phyloP scores from a whole-genome alignment of 2,888 invertebrate genomes.

The Alitta virens region DNA sequence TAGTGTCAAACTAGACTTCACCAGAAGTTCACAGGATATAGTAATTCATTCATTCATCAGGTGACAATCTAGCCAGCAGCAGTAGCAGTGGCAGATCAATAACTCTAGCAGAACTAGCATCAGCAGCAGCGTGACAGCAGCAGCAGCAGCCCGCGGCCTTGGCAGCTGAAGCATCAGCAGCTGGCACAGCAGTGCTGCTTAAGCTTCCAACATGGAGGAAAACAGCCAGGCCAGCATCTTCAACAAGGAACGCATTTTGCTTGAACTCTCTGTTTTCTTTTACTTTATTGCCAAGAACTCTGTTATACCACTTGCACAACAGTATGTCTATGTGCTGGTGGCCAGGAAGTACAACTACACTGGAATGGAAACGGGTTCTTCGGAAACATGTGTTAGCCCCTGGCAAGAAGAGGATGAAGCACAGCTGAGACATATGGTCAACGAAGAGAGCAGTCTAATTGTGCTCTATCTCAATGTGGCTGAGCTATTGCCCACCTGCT shows the following conservation, averaged over 20 bases:
- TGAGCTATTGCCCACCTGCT: constrained; percentile 49
- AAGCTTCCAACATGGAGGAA: too few species aligned
- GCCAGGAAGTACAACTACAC: constrained; percentile 29
- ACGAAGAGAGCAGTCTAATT: constrained; percentile 32
- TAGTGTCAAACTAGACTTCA: too few species aligned
- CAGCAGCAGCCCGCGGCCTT: too few species aligned
- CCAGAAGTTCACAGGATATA: too few species aligned
- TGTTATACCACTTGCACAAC: constrained; percentile 30
- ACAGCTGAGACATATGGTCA: constrained; percentile 14
- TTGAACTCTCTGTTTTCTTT: constrained; percentile 28
- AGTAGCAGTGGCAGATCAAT: too few species aligned
- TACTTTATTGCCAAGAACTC: constrained; percentile 32
- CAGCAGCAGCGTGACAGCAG: too few species aligned
- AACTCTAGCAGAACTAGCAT: too few species aligned
- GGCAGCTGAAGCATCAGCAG: too few species aligned
- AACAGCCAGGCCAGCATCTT: constrained; percentile 10
- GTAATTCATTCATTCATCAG: too few species aligned
- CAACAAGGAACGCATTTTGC: constrained; percentile 23
- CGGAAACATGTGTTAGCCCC: constrained; percentile 1
- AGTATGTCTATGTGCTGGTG: constrained; percentile 30
- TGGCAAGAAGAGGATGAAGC: constrained; percentile 9
- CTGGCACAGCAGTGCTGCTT: too few species aligned
- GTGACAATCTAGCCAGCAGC: too few species aligned
- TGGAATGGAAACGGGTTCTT: constrained; percentile 1
- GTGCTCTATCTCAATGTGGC: constrained; percentile 46